Evolutionary conservation across 1,140 invertebrate genomes (phyloP).

Genomic region (Drosophila obscura): DNA sequence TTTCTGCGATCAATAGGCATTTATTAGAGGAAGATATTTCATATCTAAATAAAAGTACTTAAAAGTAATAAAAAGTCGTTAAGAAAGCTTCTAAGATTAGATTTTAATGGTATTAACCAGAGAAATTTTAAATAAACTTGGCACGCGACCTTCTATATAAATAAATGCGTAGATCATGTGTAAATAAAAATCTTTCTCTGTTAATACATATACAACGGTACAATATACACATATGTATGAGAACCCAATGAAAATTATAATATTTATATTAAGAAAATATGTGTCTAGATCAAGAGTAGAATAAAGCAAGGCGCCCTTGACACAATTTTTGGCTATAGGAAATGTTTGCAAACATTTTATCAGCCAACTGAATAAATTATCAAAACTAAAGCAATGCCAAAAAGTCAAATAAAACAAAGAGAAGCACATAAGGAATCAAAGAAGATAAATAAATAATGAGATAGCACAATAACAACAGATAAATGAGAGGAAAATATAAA

Average conservation of each 20-base stretch:
- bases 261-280: constrained; percentile 15
- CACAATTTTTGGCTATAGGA: constrained; percentile 42
- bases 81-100: background rate
- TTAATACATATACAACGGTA: background rate
- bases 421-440: too few species aligned
- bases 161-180: background rate
- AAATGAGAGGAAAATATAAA: too few species aligned
- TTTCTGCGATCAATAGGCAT: too few species aligned
- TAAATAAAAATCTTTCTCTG: constrained; percentile 42
- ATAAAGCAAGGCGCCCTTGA: constrained; percentile 52
- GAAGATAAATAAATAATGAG: too few species aligned
- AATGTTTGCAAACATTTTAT: background rate
- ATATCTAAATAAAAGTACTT: background rate
- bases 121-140: constrained; percentile 48
- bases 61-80: background rate
- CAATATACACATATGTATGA: too few species aligned
- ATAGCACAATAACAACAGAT: too few species aligned
- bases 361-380: background rate
- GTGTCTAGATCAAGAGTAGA: constrained; percentile 38
- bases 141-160: constrained; percentile 56
- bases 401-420: too few species aligned
- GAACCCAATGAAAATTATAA: background rate
- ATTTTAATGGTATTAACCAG: background rate
- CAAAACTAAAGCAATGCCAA: background rate
- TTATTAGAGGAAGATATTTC: too few species aligned